Evolutionary conservation across 2,113 vertebrate species (phyloP).

Genomic region (Thunnus maccoyii): DNA sequence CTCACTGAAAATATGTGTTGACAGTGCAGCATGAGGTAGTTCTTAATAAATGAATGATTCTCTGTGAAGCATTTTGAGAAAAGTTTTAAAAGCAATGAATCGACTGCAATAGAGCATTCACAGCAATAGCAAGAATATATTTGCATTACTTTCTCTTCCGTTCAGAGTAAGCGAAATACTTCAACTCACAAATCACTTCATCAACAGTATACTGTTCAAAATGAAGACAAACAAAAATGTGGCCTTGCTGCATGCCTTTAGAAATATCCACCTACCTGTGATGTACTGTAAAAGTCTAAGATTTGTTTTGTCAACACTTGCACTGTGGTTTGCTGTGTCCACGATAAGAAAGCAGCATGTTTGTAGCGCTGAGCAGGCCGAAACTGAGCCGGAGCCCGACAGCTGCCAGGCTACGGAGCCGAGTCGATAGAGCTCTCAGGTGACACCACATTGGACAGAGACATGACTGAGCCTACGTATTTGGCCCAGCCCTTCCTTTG

Average conservation of each 20-base stretch:
- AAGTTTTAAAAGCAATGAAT: slow-evolving; percentile 17
- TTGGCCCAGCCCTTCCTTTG: slow-evolving; percentile 21
- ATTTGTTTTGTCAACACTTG: slow-evolving; percentile 8
- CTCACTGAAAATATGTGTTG: slow-evolving; percentile 43
- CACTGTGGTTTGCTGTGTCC: neutral
- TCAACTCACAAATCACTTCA: neutral
- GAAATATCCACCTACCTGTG: neutral
- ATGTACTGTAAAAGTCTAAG: neutral
- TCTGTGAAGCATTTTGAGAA: slow-evolving; percentile 15
- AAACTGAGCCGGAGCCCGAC: slow-evolving; percentile 11
- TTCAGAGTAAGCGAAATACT: neutral
- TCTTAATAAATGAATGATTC: slow-evolving; percentile 45
- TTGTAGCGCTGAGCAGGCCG: neutral
- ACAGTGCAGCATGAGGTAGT: slow-evolving; percentile 27
- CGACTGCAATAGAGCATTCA: neutral
- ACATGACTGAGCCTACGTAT: slow-evolving; percentile 13
- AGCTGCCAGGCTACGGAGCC: slow-evolving; percentile 19
- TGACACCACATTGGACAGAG: slow-evolving; percentile 30
- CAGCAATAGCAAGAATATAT: slow-evolving; percentile 10
- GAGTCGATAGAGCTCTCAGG: slow-evolving; percentile 26
- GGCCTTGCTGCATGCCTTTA: neutral
- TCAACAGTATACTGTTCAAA: neutral
- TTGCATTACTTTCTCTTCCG: neutral
- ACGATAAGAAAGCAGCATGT: slow-evolving; percentile 14
- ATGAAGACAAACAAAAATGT: neutral